A percentile compares a stretch with the other conserved stretches of the same genome.
These are phyloP conservation scores for Phalacrocorax brasilianus DNA, from an alignment of 2,113 vertebrate species.

Conservation along the genomic window DNA sequence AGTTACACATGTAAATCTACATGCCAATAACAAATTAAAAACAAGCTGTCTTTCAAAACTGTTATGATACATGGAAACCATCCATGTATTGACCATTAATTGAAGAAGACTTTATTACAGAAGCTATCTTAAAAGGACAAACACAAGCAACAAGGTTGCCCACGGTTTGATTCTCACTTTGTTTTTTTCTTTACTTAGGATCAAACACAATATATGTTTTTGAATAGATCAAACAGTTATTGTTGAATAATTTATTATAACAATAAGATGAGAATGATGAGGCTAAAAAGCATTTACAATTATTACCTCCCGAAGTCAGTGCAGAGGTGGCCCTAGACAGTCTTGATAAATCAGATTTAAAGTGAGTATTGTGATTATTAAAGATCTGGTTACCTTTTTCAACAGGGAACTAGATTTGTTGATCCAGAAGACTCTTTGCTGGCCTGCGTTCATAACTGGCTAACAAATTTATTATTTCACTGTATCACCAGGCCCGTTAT, in stretches of 20 bases:
- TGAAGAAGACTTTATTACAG: background rate
- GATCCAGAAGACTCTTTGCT: background rate
- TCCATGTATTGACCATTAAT: background rate
- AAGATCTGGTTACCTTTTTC: background rate
- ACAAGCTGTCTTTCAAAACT: background rate
- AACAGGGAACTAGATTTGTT: background rate
- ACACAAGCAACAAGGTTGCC: background rate
- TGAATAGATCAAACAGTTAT: background rate
- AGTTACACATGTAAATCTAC: background rate
- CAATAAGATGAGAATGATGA: background rate
- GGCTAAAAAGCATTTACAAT: background rate
- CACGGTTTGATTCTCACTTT: background rate
- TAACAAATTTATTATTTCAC: background rate
- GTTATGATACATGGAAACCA: background rate
- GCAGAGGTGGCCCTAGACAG: background rate
- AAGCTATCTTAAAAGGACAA: background rate
- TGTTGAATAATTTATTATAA: background rate
- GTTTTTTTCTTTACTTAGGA: background rate
- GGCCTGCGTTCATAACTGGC: background rate
- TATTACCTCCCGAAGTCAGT: background rate
- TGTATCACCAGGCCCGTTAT: background rate
- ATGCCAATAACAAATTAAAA: background rate
- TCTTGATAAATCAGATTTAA: background rate
- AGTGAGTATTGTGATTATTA: background rate
- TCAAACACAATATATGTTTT: background rate